phyloP scores from a whole-genome alignment of 2,888 invertebrate species.

The Oxystoma pomonae region DNA sequence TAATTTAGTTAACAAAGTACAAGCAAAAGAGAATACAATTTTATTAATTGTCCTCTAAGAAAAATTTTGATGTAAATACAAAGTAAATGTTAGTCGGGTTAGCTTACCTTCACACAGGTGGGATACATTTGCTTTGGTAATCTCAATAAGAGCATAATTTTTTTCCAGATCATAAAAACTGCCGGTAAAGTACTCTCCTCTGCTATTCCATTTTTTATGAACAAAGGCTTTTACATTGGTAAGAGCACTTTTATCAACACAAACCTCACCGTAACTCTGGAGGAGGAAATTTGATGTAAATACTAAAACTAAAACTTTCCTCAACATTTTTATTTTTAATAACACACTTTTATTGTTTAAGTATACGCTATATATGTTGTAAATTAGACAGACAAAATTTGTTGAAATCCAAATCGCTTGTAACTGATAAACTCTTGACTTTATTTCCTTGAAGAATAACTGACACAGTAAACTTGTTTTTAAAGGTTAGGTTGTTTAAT shows the following conservation, averaged over 20 bases:
- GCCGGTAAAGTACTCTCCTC: constrained; percentile 11
- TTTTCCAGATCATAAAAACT: constrained; percentile 28
- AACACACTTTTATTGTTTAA: no score
- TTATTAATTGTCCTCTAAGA: no score
- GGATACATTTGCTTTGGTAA: constrained; percentile 31
- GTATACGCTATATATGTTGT: no score
- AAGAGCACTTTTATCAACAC: constrained; percentile 29
- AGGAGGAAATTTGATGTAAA: background rate
- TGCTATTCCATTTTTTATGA: constrained; percentile 11
- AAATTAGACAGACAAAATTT: background rate
- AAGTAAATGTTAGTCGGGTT: no score
- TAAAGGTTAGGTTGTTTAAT: background rate
- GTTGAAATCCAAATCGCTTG: background rate
- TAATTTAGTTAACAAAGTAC: no score
- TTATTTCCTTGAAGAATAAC: no score
- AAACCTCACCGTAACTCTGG: constrained; percentile 6
- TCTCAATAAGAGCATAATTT: constrained; percentile 27
- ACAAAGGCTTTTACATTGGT: constrained; percentile 28
- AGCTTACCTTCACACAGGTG: constrained; percentile 32
- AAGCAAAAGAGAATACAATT: no score
- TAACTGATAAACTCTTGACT: background rate
- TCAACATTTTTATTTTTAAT: no score
- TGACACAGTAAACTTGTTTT: background rate
- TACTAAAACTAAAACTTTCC: background rate
- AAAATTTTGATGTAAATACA: no score